Evolutionary conservation across 2,797 vertebrate genomes (phyloP).

Genomic region (Poeciliopsis paucimaculata): DNA sequence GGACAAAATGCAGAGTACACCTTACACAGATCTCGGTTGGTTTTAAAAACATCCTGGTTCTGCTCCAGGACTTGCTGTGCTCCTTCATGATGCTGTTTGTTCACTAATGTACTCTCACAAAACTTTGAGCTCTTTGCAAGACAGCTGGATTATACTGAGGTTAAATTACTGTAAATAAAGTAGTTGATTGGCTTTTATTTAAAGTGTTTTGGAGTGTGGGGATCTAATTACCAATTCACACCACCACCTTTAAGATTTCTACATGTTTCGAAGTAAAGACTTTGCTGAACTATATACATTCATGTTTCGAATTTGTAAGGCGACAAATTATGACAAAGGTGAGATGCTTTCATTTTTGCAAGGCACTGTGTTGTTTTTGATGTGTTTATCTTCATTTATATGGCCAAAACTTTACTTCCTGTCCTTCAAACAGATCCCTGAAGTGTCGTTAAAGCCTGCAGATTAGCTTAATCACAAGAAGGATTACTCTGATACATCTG

Average conservation of each 20-base stretch:
- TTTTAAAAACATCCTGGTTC: not conserved
- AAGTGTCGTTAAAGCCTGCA: not conserved
- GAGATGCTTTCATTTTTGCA: not conserved
- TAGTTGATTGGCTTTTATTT: not conserved
- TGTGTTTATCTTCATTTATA: not conserved
- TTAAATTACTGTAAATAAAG: not conserved
- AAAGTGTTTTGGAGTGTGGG: not conserved
- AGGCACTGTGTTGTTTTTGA: not conserved
- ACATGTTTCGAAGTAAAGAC: not conserved
- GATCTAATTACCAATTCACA: not conserved
- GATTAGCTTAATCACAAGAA: not conserved
- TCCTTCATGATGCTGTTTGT: not conserved
- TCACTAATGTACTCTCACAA: not conserved
- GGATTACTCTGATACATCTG: slow-evolving; percentile 23
- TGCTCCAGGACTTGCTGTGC: not conserved
- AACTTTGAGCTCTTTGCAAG: not conserved
- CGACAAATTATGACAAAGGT: not conserved
- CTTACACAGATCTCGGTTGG: not conserved
- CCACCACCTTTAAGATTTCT: not conserved
- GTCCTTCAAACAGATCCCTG: not conserved
- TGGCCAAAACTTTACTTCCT: not conserved
- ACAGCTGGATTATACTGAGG: not conserved
- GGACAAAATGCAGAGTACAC: not conserved
- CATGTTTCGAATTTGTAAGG: not conserved
- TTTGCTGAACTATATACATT: not conserved